Base-by-base conservation (phyloP, 2,888 invertebrate species). In the Phymatocera aterrima region DNA sequence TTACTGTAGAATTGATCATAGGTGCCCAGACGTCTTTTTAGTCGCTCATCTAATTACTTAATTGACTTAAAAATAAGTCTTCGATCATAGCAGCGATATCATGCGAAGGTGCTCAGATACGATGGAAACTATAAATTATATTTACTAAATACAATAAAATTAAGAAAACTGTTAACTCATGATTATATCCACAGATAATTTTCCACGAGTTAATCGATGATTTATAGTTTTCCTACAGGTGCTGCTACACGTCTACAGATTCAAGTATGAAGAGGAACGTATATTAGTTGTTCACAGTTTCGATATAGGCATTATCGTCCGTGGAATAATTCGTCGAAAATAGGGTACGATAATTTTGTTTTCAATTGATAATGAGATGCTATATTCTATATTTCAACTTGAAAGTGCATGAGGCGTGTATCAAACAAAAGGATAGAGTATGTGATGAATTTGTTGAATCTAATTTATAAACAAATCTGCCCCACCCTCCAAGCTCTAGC, bases 81-180 rank as follows among this genome's bases (percentile, higher is more conserved):
- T 57, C 57, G 24, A 57, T 57, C 57, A 57, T 57, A 4, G n/a
- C n/a, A n/a, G 4, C 28, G 57, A 57, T 57, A 57, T 57, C 57
- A 15, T 15, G 28, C 28, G 57, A 28, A 57, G 57, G 28, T 57
- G 4, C 12, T 57, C 57, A 57, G 57, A 57, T 28, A 57, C 5
- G 1, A 28, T 28, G 4, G 4, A 57, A 12, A 57, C 12, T 57
- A n/a, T n/a, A n/a, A 28, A 57, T 57, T 28, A 57, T 12, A 28
- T 3, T 15, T 1, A 57, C 1, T 0, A 57, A 57, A 57, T 28
- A 12, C 57, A 28, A 15, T 4, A 15, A 57, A 57, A 57, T 57
- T 15, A 57, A 57, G 1, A 28, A 28, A 28, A 57, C 3, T 12
- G 12, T 10, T 21, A 3, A 57, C 15, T 57, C 4, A 12, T 57